Evolutionary conservation across 2,797 vertebrate species (phyloP), one percentile per base, ranked within the genome.

Genomic region (Poecilia gillii): DNA sequence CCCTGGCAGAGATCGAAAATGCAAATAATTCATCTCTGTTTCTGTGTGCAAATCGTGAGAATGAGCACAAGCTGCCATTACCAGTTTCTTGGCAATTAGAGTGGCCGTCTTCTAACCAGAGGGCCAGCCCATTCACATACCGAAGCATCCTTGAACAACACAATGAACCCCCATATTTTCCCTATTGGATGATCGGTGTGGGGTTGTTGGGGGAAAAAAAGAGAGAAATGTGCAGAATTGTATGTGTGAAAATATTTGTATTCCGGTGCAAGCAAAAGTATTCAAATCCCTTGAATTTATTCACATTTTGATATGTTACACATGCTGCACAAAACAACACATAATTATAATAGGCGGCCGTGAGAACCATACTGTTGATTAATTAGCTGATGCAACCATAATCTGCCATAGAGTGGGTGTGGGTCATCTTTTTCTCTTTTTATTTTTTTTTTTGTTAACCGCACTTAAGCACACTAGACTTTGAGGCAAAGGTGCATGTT

Each of bases 61-160:
- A 75, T 80, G 49, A 89, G 89, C 81, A 68, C 84, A 87, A 87
- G 83, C 86, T 80, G 66, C 55, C 74, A 87, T 90, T 89, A 90
- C 80, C 78, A 68, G 23, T 85, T 46, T 64, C 45, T 75, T 31
- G 18, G 43, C 18, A 45, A 45, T 75, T 43, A 75, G 57, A 75
- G 74, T 12, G 49, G 23, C 51, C 11, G 5, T 59, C 9, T 57
- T 74, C 53, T 43, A 16, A 57, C 33, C 33, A 53, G 16, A 43
- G 41, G 25, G 46, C 28, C 39, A 59, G n/a, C 39, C 13, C 73
- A 8, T 59, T 8, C 31, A 45, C n/a, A 41, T 46, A 14, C 20
- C 7, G 31, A 28, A 75, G 7, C 41, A 45, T 46, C 39, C 39
- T 74, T 57, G 14, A 43, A 55, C 16, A 45, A 62, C 39, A 46